Evolutionary conservation across 2,797 vertebrate species (phyloP).

Genomic region (Alauda arvensis): DNA sequence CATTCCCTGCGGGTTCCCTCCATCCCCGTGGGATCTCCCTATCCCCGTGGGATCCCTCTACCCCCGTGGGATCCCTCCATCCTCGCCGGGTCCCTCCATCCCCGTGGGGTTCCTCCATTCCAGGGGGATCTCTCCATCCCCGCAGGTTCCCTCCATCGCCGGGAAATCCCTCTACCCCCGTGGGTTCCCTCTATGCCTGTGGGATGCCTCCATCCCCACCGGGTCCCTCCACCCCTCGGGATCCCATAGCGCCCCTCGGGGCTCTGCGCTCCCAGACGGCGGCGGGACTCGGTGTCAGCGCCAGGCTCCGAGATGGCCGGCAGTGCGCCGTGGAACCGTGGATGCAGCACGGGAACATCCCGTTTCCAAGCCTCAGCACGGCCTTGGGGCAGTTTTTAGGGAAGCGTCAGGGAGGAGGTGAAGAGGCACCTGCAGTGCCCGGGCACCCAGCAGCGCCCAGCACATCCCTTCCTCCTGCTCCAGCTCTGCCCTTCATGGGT

Average conservation of each 20-base stretch:
- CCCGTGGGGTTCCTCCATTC: no score
- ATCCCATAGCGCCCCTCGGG: background rate
- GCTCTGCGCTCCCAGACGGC: background rate
- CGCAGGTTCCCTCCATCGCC: background rate
- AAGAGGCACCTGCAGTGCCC: background rate
- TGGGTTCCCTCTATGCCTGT: background rate
- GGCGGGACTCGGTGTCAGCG: fast-evolving
- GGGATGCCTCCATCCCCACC: fast-evolving
- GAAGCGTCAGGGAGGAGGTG: background rate
- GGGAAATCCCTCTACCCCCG: fast-evolving
- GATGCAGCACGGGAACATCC: background rate
- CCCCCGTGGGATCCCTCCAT: fast-evolving
- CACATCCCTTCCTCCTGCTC: background rate
- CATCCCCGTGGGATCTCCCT: no score
- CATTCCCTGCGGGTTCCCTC: background rate
- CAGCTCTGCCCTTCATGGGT: background rate
- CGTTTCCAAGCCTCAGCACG: no score
- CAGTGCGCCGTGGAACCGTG: fast-evolving
- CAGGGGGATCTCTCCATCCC: background rate
- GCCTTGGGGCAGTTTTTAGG: background rate
- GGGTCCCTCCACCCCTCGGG: fast-evolving
- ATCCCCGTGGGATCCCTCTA: background rate
- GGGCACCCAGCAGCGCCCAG: background rate
- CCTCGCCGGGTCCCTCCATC: background rate
- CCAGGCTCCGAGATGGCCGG: background rate